These are phyloP conservation scores for Parnassius smintheus DNA, from an alignment of 2,888 invertebrate genomes.

Conservation along the genomic window DNA sequence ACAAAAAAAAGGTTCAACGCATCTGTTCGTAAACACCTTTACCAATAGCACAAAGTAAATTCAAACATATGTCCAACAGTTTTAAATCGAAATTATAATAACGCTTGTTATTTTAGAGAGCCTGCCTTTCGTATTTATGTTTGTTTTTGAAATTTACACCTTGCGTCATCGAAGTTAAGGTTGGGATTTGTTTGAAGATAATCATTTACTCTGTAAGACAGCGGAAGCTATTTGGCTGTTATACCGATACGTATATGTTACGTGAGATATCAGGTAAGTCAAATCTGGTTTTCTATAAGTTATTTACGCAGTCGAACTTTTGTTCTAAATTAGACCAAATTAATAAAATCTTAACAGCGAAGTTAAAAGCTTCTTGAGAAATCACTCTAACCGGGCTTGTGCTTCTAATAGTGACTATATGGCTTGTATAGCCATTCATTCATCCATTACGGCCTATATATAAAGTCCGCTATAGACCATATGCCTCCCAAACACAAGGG, in stretches of 20 bases:
- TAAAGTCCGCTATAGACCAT: too few species aligned
- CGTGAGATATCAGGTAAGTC: constrained; percentile 24
- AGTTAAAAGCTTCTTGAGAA: too few species aligned
- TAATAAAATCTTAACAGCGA: too few species aligned
- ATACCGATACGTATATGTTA: constrained; percentile 9
- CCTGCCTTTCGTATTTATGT: constrained; percentile 26
- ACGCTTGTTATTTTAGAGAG: constrained; percentile 18
- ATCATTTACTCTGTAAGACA: constrained; percentile 4
- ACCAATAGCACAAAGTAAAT: constrained; percentile 21
- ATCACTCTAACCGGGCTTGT: too few species aligned
- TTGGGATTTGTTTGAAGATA: constrained; percentile 10
- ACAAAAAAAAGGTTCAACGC: constrained; percentile 38
- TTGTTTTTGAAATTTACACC: constrained; percentile 16
- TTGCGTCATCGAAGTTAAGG: background rate
- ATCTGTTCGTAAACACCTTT: constrained; percentile 36
- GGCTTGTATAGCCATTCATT: too few species aligned
- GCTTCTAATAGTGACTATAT: too few species aligned
- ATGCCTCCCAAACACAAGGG: too few species aligned
- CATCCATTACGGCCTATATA: too few species aligned
- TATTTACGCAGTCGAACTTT: background rate
- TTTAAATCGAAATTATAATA: constrained; percentile 27
- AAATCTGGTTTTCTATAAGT: constrained; percentile 20
- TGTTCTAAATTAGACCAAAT: background rate
- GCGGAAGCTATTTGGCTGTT: constrained; percentile 18
- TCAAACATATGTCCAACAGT: constrained; percentile 12